These are phyloP conservation scores for Pycnonotus jocosus DNA, from an alignment of 2,113 vertebrate species.

Conservation along the genomic window DNA sequence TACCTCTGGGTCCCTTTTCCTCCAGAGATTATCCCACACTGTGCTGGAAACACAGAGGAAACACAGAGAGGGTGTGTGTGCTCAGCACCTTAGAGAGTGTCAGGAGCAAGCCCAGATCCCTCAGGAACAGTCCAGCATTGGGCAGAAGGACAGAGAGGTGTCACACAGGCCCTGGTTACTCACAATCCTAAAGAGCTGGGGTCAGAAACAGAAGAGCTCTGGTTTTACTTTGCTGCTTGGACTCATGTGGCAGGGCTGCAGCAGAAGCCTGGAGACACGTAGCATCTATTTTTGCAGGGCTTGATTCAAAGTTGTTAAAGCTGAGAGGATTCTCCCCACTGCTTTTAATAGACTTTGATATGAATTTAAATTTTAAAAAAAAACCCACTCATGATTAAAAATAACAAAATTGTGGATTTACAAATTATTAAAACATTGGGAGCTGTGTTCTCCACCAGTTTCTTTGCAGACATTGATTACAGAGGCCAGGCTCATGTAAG, in stretches of 20 bases:
- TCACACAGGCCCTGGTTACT: not conserved
- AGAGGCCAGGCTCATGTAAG: not conserved
- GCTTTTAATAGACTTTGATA: not conserved
- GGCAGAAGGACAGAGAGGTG: not conserved
- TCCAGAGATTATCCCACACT: fast-evolving
- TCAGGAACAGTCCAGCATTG: not conserved
- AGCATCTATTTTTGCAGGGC: not conserved
- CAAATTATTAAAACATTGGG: not conserved
- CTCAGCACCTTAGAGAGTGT: not conserved
- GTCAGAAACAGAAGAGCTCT: not conserved
- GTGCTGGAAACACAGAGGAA: not conserved
- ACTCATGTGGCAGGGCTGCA: not conserved
- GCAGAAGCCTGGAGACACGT: not conserved
- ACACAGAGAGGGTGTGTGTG: not conserved
- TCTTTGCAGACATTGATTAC: not conserved
- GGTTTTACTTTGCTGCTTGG: not conserved
- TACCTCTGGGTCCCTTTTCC: not conserved
- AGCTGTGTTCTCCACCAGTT: not conserved
- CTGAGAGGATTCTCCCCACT: not conserved
- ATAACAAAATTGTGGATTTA: not conserved
- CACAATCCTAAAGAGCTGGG: not conserved
- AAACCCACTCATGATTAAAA: not conserved
- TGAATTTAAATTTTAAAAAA: not conserved
- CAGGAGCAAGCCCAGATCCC: not conserved
- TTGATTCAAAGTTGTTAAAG: not conserved